A percentile compares a stretch with the other conserved stretches of the same genome.
These are phyloP conservation scores for Cheilinus undulatus DNA, from an alignment of 2,113 vertebrate genomes.

Conservation along the genomic window DNA sequence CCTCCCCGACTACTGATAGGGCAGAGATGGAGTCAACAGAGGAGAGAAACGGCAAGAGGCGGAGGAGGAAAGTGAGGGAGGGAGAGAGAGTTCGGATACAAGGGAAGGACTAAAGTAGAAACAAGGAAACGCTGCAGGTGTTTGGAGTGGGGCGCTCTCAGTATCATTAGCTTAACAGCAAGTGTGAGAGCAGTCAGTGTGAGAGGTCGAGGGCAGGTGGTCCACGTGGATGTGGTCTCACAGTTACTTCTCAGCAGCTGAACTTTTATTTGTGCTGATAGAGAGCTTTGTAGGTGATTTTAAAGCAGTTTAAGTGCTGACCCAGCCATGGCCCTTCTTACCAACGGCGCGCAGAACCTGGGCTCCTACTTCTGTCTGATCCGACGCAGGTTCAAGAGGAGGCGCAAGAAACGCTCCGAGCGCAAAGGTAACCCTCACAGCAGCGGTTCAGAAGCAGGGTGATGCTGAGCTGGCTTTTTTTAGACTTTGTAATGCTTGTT, in stretches of 20 bases:
- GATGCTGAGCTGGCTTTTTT: conserved; percentile 20
- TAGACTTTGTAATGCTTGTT: neutral
- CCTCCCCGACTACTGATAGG: conserved; percentile 68
- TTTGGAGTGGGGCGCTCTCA: conserved; percentile 44
- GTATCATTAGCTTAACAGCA: conserved; percentile 3
- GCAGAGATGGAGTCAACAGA: conserved; percentile 68
- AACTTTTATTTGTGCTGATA: conserved; percentile 13
- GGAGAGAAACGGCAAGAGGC: conserved; percentile 42
- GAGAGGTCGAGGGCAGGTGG: conserved; percentile 23
- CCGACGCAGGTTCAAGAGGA: conserved; percentile 80
- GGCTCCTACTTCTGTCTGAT: conserved; percentile 79
- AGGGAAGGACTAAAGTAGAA: conserved; percentile 55
- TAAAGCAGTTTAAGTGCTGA: neutral
- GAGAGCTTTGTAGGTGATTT: conserved; percentile 1
- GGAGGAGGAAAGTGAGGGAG: conserved; percentile 38
- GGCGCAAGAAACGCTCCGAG: conserved; percentile 85
- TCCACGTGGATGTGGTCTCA: conserved; percentile 7
- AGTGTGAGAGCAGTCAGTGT: neutral
- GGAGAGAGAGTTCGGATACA: conserved; percentile 47
- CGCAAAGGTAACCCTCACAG: conserved; percentile 85
- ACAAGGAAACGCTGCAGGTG: conserved; percentile 74
- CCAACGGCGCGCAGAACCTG: conserved; percentile 53
- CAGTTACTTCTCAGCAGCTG: conserved; percentile 16
- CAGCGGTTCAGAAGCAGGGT: neutral
- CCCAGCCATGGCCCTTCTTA: conserved; percentile 78